Percentiles rank a stretch among this genome's conserved stretches.
phyloP scores from a whole-genome alignment of 2,113 vertebrate species.

The Ophthalmolycus amberensis region DNA sequence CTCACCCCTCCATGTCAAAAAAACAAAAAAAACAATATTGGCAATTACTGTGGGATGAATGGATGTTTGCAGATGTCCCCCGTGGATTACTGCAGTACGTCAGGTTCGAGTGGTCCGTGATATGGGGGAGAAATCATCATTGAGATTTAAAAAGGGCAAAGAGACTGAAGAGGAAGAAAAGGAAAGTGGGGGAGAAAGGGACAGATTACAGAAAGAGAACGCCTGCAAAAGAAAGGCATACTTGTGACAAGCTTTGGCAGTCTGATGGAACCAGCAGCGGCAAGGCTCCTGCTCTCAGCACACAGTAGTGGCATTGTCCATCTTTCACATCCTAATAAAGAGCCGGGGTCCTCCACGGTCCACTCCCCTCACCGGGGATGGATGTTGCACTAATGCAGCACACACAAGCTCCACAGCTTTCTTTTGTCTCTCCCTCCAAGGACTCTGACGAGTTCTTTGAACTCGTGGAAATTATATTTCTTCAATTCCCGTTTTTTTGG shows the following conservation, averaged over 20 bases:
- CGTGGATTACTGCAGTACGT: conserved; percentile 15
- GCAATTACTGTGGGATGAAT: conserved; percentile 22
- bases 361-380: conserved; percentile 36
- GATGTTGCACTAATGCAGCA: conserved; percentile 67
- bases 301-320: conserved; percentile 68
- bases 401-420: conserved; percentile 56
- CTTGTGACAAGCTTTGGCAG: conserved; percentile 58
- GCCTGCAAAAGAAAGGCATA: conserved; percentile 29
- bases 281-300: conserved; percentile 57
- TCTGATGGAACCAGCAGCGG: conserved; percentile 34
- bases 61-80: conserved; percentile 30
- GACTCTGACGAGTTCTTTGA: conserved; percentile 58
- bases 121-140: conserved; percentile 4
- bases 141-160: conserved; percentile 21
- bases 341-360: conserved; percentile 38
- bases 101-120: not conserved
- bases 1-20: not conserved
- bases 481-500: conserved; percentile 6
- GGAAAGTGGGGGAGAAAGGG: not conserved
- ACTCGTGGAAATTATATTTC: conserved; percentile 41
- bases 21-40: conserved; percentile 5
- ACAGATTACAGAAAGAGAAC: conserved; percentile 20
- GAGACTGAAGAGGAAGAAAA: not conserved
- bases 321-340: conserved; percentile 59
- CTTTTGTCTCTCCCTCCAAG: conserved; percentile 45